Conservation (phyloP, 2,797 vertebrate species). For the Rhincodon typus region DNA sequence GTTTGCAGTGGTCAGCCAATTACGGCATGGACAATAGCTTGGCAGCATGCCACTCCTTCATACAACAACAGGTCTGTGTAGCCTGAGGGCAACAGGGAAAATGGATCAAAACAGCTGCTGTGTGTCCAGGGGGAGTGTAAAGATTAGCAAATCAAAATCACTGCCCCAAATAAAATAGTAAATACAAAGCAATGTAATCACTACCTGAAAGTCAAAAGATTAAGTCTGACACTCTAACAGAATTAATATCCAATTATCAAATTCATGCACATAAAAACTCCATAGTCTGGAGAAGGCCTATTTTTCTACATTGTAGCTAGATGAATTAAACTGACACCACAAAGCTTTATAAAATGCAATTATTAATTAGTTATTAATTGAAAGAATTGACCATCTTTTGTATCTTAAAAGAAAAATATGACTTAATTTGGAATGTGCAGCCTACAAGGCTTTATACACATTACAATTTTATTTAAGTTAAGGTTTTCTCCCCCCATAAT, state of each 20-base stretch:
- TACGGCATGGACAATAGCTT: background rate
- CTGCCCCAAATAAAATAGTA: background rate
- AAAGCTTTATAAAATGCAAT: background rate
- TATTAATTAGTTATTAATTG: background rate
- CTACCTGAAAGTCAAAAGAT: background rate
- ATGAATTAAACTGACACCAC: background rate
- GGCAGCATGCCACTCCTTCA: background rate
- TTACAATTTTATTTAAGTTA: background rate
- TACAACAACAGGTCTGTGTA: background rate
- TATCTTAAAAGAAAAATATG: background rate
- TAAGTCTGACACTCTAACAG: background rate
- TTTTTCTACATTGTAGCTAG: background rate
- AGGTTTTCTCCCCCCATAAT: background rate
- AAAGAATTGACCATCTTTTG: background rate
- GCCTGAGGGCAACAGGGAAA: background rate
- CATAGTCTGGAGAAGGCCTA: background rate
- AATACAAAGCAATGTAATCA: background rate
- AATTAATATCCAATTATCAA: background rate
- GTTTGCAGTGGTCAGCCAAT: background rate
- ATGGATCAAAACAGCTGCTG: background rate
- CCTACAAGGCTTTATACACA: background rate
- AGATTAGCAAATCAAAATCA: background rate
- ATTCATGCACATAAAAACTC: background rate
- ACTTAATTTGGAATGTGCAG: background rate
- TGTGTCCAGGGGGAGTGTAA: background rate